Conservation (phyloP, 1,140 invertebrate species). For the Vanessa tameamea region DNA sequence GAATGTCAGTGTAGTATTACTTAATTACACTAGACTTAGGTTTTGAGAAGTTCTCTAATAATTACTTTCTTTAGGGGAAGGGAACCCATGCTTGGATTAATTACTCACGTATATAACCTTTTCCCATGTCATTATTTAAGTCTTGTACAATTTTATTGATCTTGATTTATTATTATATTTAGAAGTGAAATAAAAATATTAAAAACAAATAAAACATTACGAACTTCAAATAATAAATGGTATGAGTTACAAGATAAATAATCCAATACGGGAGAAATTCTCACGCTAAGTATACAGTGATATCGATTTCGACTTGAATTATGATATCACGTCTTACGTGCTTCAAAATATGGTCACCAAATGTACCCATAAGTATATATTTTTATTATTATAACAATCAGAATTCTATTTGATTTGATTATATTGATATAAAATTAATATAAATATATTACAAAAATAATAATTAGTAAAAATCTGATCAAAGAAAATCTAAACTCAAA, state of each 20-base stretch:
- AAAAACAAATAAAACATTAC: background rate
- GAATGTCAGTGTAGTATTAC: constrained; percentile 57
- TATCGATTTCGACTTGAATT: constrained; percentile 1
- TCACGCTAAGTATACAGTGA: background rate
- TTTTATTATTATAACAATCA: background rate
- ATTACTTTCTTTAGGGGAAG: constrained; percentile 38
- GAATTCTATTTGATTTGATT: background rate
- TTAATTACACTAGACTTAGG: constrained; percentile 72
- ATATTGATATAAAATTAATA: background rate
- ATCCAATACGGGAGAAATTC: background rate
- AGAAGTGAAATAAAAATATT: background rate
- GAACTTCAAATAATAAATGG: background rate
- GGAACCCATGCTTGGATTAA: constrained; percentile 6
- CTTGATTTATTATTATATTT: too few relatives aligned
- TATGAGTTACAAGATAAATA: background rate
- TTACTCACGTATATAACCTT: background rate
- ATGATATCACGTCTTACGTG: background rate
- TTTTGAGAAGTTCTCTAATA: constrained; percentile 68
- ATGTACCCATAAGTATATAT: too few relatives aligned
- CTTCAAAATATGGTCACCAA: background rate
- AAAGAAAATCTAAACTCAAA: too few relatives aligned
- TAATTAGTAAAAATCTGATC: too few relatives aligned
- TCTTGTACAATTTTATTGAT: too few relatives aligned
- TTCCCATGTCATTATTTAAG: too few relatives aligned
- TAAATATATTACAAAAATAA: background rate